Base-by-base conservation (phyloP, 2,888 invertebrate species). In the Ormyrus nitidulus region DNA sequence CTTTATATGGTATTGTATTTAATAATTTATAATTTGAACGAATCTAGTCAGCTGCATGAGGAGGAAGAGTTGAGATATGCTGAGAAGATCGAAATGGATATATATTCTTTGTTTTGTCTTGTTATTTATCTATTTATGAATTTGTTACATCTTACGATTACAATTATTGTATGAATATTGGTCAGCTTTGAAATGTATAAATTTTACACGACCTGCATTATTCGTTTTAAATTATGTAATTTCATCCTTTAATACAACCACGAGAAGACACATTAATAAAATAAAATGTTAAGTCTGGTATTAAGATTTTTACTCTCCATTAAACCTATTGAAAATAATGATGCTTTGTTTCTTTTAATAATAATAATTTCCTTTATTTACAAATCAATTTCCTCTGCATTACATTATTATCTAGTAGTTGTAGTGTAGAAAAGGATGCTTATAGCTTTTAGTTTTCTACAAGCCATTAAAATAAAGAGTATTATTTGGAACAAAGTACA, bases 301-400 rank as follows among this genome's bases (percentile, higher is more conserved):
- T 71, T 49, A 54, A 66, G 13, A 53, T 71, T 75, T 75, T 65
- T 79, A 59, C 53, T 75, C 58, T 58, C 64, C 59, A 58, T 65
- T 65, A 74, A 66, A 71, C 54, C 69, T 53, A 13, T 79, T 58
- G 58, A 74, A 46, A 65, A 48, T 59, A 0, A 66, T 4, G 56
- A 8, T 44, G 11, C 46, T 73, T 46, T 53, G 53, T 51, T 64
- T 65, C 19, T 77, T 80, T 84, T 85, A 83, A 87, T 86, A 88
- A 87, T 89, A 88, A 88, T 88, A 59, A 87, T 85, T 83, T 85
- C 85, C 83, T 89, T 89, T 90, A 90, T 89, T 90, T 90, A 90
- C 89, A 90, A 86, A 87, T 87, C 77, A 85, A 82, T 85, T 84
- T 83, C 83, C 83, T 80, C 82, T 82, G 83, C 83, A 80, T 85